Conservation (phyloP, 1,140 invertebrate species). For the Grapholita molesta region DNA sequence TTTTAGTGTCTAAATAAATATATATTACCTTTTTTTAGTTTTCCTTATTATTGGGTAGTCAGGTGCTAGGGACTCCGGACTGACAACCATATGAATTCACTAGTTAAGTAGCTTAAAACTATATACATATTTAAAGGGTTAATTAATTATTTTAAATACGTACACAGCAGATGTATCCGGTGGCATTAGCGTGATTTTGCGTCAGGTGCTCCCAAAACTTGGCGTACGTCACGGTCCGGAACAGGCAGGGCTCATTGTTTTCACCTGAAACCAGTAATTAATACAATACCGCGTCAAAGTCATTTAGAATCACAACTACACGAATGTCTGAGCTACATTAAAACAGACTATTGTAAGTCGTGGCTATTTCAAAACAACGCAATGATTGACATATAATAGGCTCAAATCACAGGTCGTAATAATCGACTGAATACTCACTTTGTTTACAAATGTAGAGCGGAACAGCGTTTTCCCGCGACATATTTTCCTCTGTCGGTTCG, state of each 20-base stretch:
- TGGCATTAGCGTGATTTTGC: not conserved
- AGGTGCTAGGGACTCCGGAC: too few relatives aligned
- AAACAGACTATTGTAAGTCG: not conserved
- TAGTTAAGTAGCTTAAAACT: too few relatives aligned
- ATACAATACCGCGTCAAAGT: not conserved
- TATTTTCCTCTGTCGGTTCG: slow-evolving; percentile 20
- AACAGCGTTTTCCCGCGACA: slow-evolving; percentile 54
- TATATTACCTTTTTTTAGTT: too few relatives aligned
- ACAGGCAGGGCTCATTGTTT: not conserved
- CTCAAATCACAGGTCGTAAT: not conserved
- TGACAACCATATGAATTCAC: too few relatives aligned
- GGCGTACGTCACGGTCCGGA: not conserved
- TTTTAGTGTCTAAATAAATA: too few relatives aligned
- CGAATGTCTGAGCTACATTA: not conserved
- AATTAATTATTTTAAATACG: not conserved
- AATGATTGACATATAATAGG: not conserved
- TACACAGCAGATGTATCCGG: not conserved
- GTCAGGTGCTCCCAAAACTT: slow-evolving; percentile 15
- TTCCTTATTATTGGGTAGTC: too few relatives aligned
- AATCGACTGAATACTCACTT: slow-evolving; percentile 32
- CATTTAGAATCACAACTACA: not conserved
- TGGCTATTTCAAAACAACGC: not conserved
- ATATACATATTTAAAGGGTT: not conserved
- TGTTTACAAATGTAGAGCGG: slow-evolving; percentile 48
- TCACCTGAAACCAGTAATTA: not conserved